Conservation (phyloP, 1,140 invertebrate species). For the Drosophila nigrodunni region DNA sequence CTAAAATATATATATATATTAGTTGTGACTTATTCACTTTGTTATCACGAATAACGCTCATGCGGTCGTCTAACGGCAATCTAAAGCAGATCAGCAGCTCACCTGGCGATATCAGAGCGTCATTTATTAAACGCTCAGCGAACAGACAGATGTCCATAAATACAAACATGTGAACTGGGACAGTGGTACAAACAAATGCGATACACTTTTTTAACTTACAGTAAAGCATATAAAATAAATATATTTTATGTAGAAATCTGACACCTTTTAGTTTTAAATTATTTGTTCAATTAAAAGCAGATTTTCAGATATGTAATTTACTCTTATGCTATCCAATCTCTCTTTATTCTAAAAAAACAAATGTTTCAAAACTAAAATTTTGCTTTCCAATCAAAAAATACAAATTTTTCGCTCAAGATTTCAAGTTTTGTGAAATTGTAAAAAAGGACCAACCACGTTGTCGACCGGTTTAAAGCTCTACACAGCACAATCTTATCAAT, state of each 20-base stretch:
- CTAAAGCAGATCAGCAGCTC: slow-evolving; percentile 14
- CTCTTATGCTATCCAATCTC: no score
- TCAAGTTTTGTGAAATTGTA: background rate
- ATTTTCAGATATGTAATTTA: no score
- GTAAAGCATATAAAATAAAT: background rate
- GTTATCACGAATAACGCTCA: slow-evolving; percentile 34
- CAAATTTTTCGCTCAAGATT: no score
- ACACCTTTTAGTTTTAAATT: no score
- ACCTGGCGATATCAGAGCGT: slow-evolving; percentile 4
- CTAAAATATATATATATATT: background rate
- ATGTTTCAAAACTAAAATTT: no score
- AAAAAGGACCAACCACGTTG: background rate
- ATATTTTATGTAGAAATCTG: no score
- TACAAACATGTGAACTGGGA: background rate
- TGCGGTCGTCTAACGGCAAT: slow-evolving; percentile 4
- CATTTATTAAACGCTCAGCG: background rate
- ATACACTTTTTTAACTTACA: background rate
- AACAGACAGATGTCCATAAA: slow-evolving; percentile 3
- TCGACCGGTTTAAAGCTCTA: background rate
- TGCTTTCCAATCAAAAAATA: no score
- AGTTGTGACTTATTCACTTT: slow-evolving; percentile 14
- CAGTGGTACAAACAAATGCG: background rate
- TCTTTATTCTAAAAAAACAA: no score
- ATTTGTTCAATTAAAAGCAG: no score
- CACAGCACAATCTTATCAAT: slow-evolving; percentile 38